Conservation (phyloP, 2,797 vertebrate genomes). For the Micrastur ruficollis region DNA sequence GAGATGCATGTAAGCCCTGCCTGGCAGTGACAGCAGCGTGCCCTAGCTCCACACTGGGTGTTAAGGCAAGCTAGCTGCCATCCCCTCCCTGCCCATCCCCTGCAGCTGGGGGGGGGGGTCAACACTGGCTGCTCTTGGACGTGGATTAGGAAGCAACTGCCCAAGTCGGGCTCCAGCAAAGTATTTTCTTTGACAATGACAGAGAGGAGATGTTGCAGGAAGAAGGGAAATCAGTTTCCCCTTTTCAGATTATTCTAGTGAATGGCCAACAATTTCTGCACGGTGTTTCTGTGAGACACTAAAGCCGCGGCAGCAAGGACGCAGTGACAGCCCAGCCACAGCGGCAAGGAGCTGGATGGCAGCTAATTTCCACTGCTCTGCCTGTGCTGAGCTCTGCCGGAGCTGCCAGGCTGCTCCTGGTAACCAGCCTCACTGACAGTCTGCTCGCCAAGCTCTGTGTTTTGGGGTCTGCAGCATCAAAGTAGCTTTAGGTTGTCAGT, state of each 20-base stretch:
- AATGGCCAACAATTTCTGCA: background rate
- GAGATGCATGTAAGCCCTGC: background rate
- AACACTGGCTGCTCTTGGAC: background rate
- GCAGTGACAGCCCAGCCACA: background rate
- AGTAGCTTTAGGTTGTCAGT: background rate
- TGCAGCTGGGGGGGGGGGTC: background rate
- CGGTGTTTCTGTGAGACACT: fast-evolving
- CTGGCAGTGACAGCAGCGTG: background rate
- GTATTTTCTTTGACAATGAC: background rate
- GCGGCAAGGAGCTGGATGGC: background rate
- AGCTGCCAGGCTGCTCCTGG: background rate
- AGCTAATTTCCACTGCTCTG: background rate
- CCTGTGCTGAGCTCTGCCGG: background rate
- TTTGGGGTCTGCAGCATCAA: background rate
- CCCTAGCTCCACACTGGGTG: background rate
- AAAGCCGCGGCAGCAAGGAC: background rate
- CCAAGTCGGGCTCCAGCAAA: background rate
- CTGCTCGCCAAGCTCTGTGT: fast-evolving
- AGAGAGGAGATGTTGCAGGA: background rate
- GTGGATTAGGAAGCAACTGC: background rate
- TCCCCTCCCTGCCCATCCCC: background rate
- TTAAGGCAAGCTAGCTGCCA: background rate
- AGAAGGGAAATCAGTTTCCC: background rate
- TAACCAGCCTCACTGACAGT: background rate
- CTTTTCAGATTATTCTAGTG: background rate